These are phyloP conservation scores for Tangara arthus DNA, from an alignment of 2,797 vertebrate species.

Conservation along the genomic window DNA sequence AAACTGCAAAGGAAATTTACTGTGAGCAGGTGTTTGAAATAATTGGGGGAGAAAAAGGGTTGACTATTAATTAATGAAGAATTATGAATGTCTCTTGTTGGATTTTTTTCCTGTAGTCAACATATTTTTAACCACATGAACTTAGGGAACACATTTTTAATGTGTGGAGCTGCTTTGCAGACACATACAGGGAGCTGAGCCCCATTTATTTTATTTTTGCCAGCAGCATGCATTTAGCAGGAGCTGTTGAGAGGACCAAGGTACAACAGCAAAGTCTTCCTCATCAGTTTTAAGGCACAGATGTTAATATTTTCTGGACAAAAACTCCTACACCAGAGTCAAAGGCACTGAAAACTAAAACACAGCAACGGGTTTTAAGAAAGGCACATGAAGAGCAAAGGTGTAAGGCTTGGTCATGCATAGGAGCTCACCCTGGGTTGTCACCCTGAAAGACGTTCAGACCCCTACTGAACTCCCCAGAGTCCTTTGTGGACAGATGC, in stretches of 20 bases:
- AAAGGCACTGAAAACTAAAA: not conserved
- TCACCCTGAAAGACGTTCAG: not conserved
- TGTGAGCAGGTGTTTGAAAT: slow-evolving; percentile 77
- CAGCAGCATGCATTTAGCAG: not conserved
- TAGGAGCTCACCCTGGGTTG: not conserved
- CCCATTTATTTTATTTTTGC: slow-evolving; percentile 5
- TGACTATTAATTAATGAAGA: slow-evolving; percentile 69
- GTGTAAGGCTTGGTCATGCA: not conserved
- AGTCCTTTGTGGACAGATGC: rapidly evolving
- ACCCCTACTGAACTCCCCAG: not conserved
- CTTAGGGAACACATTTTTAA: slow-evolving; percentile 33
- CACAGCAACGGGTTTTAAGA: not conserved
- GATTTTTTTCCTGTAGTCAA: slow-evolving; percentile 53
- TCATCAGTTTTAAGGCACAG: not conserved
- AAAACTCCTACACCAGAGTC: not conserved
- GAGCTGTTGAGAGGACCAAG: not conserved
- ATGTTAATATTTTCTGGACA: not conserved
- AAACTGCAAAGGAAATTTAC: slow-evolving; percentile 73
- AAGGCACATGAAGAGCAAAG: not conserved
- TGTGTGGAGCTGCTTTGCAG: slow-evolving; percentile 27
- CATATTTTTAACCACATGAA: slow-evolving; percentile 54
- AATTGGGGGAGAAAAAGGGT: slow-evolving; percentile 64
- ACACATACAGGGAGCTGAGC: slow-evolving; percentile 5
- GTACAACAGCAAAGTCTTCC: not conserved
- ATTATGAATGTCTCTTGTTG: slow-evolving; percentile 60